Evolutionary conservation across 2,113 vertebrate genomes (phyloP).

Genomic region (Siniperca knerii): DNA sequence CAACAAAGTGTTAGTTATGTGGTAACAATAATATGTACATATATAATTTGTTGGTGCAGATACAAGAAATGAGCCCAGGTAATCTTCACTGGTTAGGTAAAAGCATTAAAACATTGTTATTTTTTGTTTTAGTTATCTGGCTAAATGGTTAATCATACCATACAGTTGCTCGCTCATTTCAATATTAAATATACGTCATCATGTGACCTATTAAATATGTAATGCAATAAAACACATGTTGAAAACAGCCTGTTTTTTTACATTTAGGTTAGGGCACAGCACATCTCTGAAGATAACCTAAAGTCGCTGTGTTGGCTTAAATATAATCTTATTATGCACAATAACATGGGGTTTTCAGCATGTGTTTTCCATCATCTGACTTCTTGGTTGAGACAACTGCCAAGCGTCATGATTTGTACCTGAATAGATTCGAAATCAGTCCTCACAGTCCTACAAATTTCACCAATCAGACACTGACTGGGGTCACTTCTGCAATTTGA

Average conservation of each 20-base stretch:
- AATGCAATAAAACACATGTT: constrained; percentile 8
- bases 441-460: background rate
- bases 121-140: constrained; percentile 14
- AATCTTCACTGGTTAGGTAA: background rate
- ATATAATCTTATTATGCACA: constrained; percentile 11
- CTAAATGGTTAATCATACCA: constrained; percentile 29
- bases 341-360: background rate
- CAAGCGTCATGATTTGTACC: background rate
- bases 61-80: constrained; percentile 10
- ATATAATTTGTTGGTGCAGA: constrained; percentile 7
- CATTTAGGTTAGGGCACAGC: background rate
- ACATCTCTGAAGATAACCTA: background rate
- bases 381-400: background rate
- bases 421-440: background rate
- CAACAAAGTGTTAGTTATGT: constrained; percentile 12
- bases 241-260: background rate
- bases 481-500: background rate
- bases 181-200: constrained; percentile 5
- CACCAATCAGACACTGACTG: background rate
- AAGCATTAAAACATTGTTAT: background rate
- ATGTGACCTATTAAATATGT: constrained; percentile 15
- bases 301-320: constrained; percentile 5
- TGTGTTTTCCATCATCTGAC: background rate
- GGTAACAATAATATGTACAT: constrained; percentile 4
- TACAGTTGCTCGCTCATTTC: background rate